These are phyloP conservation scores for Cataglyphis cursor DNA, from an alignment of 2,888 invertebrate species.

Conservation along the genomic window DNA sequence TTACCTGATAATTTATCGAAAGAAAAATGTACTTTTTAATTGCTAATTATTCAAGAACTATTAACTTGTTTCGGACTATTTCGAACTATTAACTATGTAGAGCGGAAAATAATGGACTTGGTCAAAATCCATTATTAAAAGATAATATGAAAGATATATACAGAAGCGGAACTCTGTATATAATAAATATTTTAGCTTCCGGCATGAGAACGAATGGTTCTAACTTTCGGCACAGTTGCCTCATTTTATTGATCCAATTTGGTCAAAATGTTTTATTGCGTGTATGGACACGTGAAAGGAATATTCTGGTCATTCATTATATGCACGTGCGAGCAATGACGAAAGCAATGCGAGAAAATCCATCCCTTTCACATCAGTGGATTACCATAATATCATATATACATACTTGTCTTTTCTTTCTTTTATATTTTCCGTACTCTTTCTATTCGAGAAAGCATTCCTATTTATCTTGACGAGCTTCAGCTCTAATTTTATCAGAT, in stretches of 20 bases:
- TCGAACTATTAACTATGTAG: neutral
- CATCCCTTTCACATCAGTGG: neutral
- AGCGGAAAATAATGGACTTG: neutral
- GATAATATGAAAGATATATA: neutral
- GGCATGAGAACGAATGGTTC: neutral
- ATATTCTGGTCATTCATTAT: neutral
- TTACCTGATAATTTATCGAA: neutral
- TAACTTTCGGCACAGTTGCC: neutral
- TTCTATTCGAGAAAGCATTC: neutral
- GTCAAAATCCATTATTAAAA: neutral
- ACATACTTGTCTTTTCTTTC: neutral
- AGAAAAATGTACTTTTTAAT: neutral
- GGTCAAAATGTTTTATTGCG: neutral
- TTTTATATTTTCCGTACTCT: neutral
- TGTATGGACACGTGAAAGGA: neutral
- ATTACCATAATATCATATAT: neutral
- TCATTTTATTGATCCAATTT: slow-evolving; percentile 13
- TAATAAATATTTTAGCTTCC: neutral
- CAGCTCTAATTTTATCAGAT: slow-evolving; percentile 2
- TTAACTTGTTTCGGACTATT: neutral
- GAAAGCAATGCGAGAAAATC: neutral
- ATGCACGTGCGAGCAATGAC: neutral
- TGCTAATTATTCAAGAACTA: neutral
- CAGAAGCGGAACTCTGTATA: neutral
- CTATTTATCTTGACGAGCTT: neutral